Conservation (phyloP, 2,113 vertebrate genomes). For the Chaenogobius annularis region DNA sequence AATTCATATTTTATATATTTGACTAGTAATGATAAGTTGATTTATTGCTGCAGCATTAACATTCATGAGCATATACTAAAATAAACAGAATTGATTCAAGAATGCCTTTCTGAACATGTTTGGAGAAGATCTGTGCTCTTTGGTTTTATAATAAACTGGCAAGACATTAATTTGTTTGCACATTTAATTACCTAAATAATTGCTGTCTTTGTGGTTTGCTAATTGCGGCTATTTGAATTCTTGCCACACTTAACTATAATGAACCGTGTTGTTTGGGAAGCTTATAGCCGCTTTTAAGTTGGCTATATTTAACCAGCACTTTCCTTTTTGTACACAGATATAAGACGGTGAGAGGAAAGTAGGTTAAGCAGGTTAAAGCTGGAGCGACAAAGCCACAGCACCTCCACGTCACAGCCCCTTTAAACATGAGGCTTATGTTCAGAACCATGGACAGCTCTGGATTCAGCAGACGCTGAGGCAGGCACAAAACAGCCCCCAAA, state of each 20-base stretch:
- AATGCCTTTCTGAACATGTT: neutral
- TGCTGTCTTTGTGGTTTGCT: neutral
- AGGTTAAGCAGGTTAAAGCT: constrained; percentile 75
- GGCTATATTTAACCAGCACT: constrained; percentile 69
- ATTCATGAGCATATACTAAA: neutral
- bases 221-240: neutral
- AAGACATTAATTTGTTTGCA: neutral
- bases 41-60: no score
- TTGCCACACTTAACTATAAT: neutral
- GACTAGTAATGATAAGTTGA: no score
- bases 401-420: constrained; percentile 27
- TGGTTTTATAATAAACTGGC: neutral
- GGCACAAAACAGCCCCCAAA: constrained; percentile 8
- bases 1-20: no score
- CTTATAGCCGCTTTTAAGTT: constrained; percentile 22
- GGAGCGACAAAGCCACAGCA: constrained; percentile 57
- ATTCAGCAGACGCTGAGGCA: constrained; percentile 25
- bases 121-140: neutral
- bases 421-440: constrained; percentile 15
- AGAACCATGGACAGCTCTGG: constrained; percentile 60
- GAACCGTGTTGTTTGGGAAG: neutral
- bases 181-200: neutral
- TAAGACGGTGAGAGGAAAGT: constrained; percentile 61
- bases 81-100: neutral
- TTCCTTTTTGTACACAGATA: constrained; percentile 51